Evolutionary conservation across 1,140 invertebrate species (phyloP), one percentile per base, ranked within the genome.

Genomic region (Nebria ingens): DNA sequence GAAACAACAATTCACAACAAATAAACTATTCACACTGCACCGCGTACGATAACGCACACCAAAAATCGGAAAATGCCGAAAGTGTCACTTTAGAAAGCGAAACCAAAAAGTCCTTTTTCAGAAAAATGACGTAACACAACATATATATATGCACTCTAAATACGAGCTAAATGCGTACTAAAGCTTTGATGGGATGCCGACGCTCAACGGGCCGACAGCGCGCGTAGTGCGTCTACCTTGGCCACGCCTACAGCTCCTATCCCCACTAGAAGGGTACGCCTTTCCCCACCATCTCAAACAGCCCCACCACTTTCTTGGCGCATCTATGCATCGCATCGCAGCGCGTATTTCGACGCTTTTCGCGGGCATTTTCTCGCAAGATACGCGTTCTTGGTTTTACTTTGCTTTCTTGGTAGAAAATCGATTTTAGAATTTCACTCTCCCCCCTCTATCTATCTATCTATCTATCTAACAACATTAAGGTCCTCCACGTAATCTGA

Each of bases 101-200:
- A 68, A 68, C 63, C 61, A 68, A 68, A 68, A 65, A 66, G 58
- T 63, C 60, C 62, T 70, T 68, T 51, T 67, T 68, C 65, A 58
- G 61, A 62, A 66, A 68, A 69, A 70, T 69, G 66, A 69, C 65
- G 67, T 70, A 70, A 70, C 66, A 65, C 65, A 69, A 69, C 66
- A 69, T 69, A 69, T 70, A n/a, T n/a, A 50, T 51, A 51, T 51
- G 21, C 68, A 69, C 67, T 67, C 67, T 65, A 67, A 66, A 69
- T 68, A 65, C 67, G 64, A 68, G 67, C 66, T 70, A 68, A 67
- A 68, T 69, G 63, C 68, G 66, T 68, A 70, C 68, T 70, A 66
- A 68, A 58, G 53, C 49, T 58, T 59, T 58, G 21, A 53, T 56
- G 60, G 59, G 61, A 57, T 59, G 56, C 57, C 57, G 61, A 61